Percentiles rank a stretch among this genome's conserved stretches.
phyloP scores from a whole-genome alignment of 1,140 invertebrate species.

The honey bee (Apis mellifera) region Amel_HAv3.1 CM009939.2:9144001-9144500 shows the following conservation, averaged over 20 bases:
- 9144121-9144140: constrained; percentile 51
- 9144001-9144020: constrained; percentile 27
- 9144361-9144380: too few species aligned
- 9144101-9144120: constrained; percentile 63
- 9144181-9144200: constrained; percentile 27
- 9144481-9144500: too few species aligned
- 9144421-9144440: too few species aligned
- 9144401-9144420: too few species aligned
- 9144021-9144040: constrained; percentile 57
- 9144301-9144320: not conserved
- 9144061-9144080: constrained; percentile 62
- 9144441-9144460: too few species aligned
- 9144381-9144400: too few species aligned
- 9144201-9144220: not conserved
- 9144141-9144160: constrained; percentile 58
- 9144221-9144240: not conserved
- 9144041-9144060: constrained; percentile 51
- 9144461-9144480: too few species aligned
- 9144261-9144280: not conserved
- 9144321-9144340: not conserved
- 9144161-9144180: constrained; percentile 23
- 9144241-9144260: not conserved
- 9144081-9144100: constrained; percentile 61
- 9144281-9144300: not conserved
- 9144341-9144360: not conserved